Percentiles rank a stretch among this genome's conserved stretches.
Conservation (phyloP, 2,888 invertebrate genomes). For the Matsumyia berberina region DNA sequence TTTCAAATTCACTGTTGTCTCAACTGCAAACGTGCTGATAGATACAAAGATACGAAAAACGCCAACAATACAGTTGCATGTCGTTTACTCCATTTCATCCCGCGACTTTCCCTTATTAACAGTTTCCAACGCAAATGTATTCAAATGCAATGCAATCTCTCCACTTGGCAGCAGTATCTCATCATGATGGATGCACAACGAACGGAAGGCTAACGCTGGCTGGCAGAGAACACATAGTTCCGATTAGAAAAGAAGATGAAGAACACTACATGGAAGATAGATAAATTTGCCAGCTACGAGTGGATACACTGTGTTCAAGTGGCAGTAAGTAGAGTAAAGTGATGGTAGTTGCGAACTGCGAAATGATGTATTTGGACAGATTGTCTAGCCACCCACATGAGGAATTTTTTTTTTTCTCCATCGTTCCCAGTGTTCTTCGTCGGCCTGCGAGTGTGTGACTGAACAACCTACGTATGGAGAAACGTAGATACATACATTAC, state of each 20-base stretch:
- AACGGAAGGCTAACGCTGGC: conserved; percentile 37
- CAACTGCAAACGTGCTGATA: conserved; percentile 22
- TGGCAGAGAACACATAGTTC: no score
- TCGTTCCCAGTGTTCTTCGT: conserved; percentile 3
- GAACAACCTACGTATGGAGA: conserved; percentile 21
- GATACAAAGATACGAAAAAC: conserved; percentile 1
- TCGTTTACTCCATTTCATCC: conserved; percentile 49
- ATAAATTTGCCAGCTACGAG: background rate
- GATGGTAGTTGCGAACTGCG: conserved; percentile 12
- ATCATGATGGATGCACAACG: conserved; percentile 40
- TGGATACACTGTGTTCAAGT: background rate
- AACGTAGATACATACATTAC: conserved; percentile 9
- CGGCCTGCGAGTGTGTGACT: background rate
- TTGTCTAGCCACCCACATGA: conserved; percentile 67
- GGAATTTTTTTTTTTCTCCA: conserved; percentile 15
- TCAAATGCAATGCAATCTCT: conserved; percentile 70
- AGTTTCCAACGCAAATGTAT: conserved; percentile 55
- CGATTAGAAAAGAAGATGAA: conserved; percentile 2
- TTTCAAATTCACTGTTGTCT: conserved; percentile 48
- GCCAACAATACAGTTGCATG: conserved; percentile 61
- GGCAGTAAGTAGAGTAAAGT: conserved; percentile 31
- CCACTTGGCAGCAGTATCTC: conserved; percentile 20
- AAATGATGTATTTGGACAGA: conserved; percentile 32
- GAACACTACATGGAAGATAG: background rate
- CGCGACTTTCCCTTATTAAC: conserved; percentile 71